Evolutionary conservation across 2,113 vertebrate genomes (phyloP), one percentile per base, ranked within the genome.

Genomic region (Archocentrus centrarchus): DNA sequence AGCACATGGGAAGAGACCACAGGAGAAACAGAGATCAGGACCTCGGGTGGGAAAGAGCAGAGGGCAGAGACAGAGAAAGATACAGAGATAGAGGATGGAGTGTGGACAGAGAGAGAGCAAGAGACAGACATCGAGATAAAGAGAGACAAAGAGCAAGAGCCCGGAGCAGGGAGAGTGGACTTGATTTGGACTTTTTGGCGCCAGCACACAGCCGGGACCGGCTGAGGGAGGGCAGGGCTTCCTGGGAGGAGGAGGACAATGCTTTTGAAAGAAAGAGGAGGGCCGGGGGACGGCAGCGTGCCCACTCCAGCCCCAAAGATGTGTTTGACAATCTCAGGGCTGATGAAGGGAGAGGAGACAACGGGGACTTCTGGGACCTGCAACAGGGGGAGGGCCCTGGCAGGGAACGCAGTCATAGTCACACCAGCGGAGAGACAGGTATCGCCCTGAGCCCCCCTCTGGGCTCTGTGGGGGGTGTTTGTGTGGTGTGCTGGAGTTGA

Each of bases 401-500:
- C 62, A 90, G 87, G 68, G 89, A 90, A 30, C 86, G 58, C 82
- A 82, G 32, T 88, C 84, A 84, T 60, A 84, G 88, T 62, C 89
- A 50, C 39, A 77, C 77, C 79, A 90, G 47, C 68, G 86, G 6
- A 59, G 93, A 96, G 58, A 79, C 97, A 99, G 98, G 98, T 99
- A 99, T 96, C 93, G 55, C 64, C 79, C 83, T 32, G 83, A 86
- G 82, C 73, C 81, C 35, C 58, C 75, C 57, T 75, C 76, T 53
- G 77, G 80, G 84, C 79, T 63, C 81, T 64, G 66, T 24, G 27
- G 20, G 82, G 81, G 77, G 68, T 18, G 79, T 37, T 70, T 86
- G 85, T 94, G 92, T 92, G 92, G 82, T 84, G 88, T 89, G 87
- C 79, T 81, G 61, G 63, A 61, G 14, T 6, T 82, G 80, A 53